Evolutionary conservation across 2,113 vertebrate genomes (phyloP), one percentile per base, ranked within the genome.

Genomic region (Porphyrio hochstetteri): DNA sequence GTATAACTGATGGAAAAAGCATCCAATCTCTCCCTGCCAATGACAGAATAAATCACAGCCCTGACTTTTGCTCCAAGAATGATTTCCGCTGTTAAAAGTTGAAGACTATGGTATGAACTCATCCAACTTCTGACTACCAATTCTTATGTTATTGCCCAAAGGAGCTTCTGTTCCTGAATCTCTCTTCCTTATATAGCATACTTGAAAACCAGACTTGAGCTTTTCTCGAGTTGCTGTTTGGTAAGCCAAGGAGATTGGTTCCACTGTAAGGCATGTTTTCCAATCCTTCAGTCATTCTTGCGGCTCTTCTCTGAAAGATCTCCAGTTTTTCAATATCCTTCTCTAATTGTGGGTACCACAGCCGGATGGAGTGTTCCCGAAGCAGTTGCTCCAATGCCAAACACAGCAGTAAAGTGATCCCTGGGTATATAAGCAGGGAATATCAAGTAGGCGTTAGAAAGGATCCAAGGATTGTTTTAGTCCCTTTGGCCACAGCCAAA

Each of bases 361-460:
- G 81, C 84, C 95, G 78, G 84, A 94, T 91, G 82, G 70, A 89
- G 50, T 53, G 50, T 57, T 95, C 84, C 67, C 40, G 7, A 79
- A 85, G 70, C 60, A 82, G 53, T 25, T 80, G 57, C 65, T 71
- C 24, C 44, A 68, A 23, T 0, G 94, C 95, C 96, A 97, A 96
- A 93, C 65, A 92, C 86, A 96, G 89, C 93, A 95, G 86, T 95
- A 93, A 95, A 84, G 24, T 61, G 76, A 95, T 84, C 65, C 69
- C 53, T 53, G 33, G 53, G 8, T 64, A 69, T 1, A 89, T 44
- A 95, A 85, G 63, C 86, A 84, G 65, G 33, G 83, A 92, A 84
- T 94, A 95, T 91, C 69, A 89, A 82, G 53, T 36, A 95, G 42
- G 86, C 6, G 1, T 91, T 75, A 93, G 46, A 81, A 92, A 88